phyloP scores from a whole-genome alignment of 2,113 vertebrate species.

The Gymnogyps californianus region DNA sequence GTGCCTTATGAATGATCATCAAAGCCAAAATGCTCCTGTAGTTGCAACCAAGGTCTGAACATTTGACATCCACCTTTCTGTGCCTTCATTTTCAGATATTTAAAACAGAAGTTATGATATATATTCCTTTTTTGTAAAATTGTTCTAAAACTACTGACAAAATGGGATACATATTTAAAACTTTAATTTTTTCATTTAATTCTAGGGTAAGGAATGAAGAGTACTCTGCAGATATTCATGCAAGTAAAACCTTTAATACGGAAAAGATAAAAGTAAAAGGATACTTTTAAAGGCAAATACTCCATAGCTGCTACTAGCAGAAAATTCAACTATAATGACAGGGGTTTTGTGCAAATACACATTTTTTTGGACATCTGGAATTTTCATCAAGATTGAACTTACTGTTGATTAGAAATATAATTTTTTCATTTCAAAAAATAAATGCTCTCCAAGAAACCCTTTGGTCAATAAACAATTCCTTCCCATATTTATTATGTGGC shows the following conservation, averaged over 20 bases:
- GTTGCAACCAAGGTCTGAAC: not conserved
- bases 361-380: not conserved
- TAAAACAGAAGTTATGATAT: not conserved
- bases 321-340: not conserved
- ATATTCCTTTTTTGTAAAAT: not conserved
- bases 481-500: not conserved
- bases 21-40: not conserved
- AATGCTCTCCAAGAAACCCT: not conserved
- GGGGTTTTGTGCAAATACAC: not conserved
- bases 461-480: not conserved
- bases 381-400: not conserved
- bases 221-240: not conserved
- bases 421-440: not conserved
- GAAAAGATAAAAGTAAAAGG: not conserved
- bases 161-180: not conserved
- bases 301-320: not conserved
- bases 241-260: not conserved
- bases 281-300: not conserved
- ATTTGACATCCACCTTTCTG: not conserved
- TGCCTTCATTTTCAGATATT: not conserved
- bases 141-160: not conserved
- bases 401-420: not conserved
- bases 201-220: not conserved
- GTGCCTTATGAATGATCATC: not conserved
- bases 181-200: not conserved